Conservation (phyloP, 2,113 vertebrate species). For the Condylura cristata region DNA sequence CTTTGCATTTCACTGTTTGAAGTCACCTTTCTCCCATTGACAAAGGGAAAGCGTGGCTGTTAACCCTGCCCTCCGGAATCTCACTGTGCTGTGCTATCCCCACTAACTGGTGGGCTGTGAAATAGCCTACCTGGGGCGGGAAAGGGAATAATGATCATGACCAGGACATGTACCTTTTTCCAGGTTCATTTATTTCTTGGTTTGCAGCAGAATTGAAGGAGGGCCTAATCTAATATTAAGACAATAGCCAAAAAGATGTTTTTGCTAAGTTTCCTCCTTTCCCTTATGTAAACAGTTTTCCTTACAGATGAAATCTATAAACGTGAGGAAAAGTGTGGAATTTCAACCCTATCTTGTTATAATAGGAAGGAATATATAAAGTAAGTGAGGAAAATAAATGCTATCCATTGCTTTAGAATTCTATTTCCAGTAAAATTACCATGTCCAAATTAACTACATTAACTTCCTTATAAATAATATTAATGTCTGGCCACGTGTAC, state of each 20-base stretch:
- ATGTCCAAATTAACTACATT: conserved; percentile 1
- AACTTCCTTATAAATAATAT: conserved; percentile 45
- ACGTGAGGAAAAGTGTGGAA: background rate
- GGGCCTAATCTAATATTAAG: background rate
- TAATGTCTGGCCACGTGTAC: conserved; percentile 3
- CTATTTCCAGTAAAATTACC: background rate
- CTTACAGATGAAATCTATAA: background rate
- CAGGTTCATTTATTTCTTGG: background rate
- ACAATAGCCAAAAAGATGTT: background rate
- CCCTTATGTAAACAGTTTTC: background rate
- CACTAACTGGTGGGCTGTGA: background rate
- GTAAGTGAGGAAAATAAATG: background rate
- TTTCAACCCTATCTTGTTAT: background rate
- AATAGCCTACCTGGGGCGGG: background rate
- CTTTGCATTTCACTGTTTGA: background rate
- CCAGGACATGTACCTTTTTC: background rate
- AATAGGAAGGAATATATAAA: background rate
- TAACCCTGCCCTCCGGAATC: background rate
- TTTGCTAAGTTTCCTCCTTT: conserved; percentile 6
- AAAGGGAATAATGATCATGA: background rate
- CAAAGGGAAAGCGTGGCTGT: background rate
- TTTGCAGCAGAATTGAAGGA: conserved; percentile 25
- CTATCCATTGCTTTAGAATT: conserved; percentile 31
- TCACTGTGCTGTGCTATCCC: background rate
- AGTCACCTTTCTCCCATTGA: too few relatives aligned